Conservation (phyloP, 2,797 vertebrate genomes). For the Clarias laeviceps region DNA sequence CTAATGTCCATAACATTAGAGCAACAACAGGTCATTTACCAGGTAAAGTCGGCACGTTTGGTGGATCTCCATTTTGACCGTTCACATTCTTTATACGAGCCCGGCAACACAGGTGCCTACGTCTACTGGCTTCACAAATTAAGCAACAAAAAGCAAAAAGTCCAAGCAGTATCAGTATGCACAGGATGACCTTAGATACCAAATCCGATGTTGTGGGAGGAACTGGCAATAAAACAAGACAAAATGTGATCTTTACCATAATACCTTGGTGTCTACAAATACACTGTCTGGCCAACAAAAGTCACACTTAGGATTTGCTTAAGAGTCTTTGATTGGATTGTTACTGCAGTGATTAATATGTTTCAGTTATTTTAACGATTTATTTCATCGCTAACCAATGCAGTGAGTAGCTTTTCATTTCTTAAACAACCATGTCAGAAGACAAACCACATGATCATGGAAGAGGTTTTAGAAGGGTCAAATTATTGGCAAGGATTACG, state of each 20-base stretch:
- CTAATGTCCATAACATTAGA: neutral
- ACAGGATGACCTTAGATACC: conserved; percentile 32
- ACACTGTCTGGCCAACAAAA: neutral
- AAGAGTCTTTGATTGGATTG: too few species aligned
- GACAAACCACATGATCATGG: too few species aligned
- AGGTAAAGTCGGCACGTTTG: conserved; percentile 16
- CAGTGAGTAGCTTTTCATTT: too few species aligned
- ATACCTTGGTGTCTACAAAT: neutral
- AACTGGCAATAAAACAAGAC: neutral
- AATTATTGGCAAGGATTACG: too few species aligned
- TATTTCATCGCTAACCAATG: too few species aligned
- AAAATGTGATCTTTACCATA: conserved; percentile 11
- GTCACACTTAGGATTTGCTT: too few species aligned
- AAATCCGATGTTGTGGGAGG: neutral
- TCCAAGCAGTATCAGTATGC: conserved; percentile 20
- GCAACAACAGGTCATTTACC: conserved; percentile 18
- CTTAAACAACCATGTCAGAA: too few species aligned
- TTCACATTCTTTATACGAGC: neutral
- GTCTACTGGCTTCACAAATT: neutral
- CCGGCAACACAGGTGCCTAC: conserved; percentile 13
- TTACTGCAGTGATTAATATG: too few species aligned
- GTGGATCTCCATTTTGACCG: neutral
- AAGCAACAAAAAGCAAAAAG: conserved; percentile 21
- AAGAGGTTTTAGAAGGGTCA: too few species aligned
- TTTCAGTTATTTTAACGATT: too few species aligned